Evolutionary conservation across 1,140 invertebrate genomes (phyloP), one percentile per base, ranked within the genome.

Genomic region (Lethocerus indicus): DNA sequence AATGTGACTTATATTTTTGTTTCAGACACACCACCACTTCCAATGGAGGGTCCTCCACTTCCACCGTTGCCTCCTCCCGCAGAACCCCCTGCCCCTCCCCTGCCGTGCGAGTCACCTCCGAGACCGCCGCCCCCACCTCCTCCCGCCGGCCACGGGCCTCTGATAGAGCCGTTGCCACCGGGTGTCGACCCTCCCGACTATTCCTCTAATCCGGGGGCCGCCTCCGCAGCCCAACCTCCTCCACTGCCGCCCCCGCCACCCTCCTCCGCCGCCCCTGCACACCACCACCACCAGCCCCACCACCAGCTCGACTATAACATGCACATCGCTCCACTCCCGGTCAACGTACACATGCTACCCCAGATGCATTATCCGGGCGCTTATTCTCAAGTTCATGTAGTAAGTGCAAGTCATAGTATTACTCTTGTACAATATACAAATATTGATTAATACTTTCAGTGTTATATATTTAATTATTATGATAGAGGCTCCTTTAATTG

Each of bases 151-250:
- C n/a, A n/a, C n/a, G n/a, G 14, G 52, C n/a, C n/a, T n/a, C n/a
- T n/a, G n/a, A n/a, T 47, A n/a, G 64, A 72, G 51, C 69, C 72
- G 20, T 49, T 71, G 14, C 68, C 72, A 23, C 69, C 70, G 7
- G 71, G 71, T 6, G 70, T 73, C 0, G 71, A 73, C 12, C 44
- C 47, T 14, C 27, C 43, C 3, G 44, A 54, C 14, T 21, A 43
- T 2, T 24, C 39, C 3, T 28, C 25, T n/a, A 20, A 42, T 14
- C 46, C 54, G n/a, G 48, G 26, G 14, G 21, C 21, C 25, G 24
- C 42, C 25, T 27, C 42, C 20, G 43, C 24, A 14, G 44, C 29
- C n/a, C 36, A 29, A 3, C 52, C 54, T 18, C 32, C 41, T 26
- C 41, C 41, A 25, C 44, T 53, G 13, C 56, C 47, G 13, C 44